Evolutionary conservation across 2,888 invertebrate genomes (phyloP), one percentile per base, ranked within the genome.

Genomic region (Pachydiplax longipennis): DNA sequence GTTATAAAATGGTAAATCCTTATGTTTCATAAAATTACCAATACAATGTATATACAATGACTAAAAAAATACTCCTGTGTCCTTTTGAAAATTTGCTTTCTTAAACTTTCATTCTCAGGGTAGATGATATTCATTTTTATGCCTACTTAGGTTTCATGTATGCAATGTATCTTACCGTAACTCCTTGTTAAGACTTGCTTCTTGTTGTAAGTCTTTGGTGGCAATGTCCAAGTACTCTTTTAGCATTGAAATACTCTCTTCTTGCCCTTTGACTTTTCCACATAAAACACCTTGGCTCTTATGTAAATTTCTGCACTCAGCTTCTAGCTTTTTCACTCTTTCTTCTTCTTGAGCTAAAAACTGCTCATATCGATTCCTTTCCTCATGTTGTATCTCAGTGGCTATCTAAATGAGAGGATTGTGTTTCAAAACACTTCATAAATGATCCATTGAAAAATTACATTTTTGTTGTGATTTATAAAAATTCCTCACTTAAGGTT

Each of bases 161-260:
- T 87, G 80, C 58, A 8, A 31, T 8, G 81, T 44, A 61, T 92
- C 93, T 93, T 92, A 96, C 96, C 95, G 95, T 35, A 96, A 93
- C 93, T 96, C 96, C 83, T 93, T 94, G 91, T 96, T 95, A 91
- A 95, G 94, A 0, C 95, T 94, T 65, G 95, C 94, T 80, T 95
- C 94, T 58, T 95, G 94, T 37, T 94, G 94, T 15, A 95, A 94
- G 91, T 96, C 96, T 31, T 94, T 93, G 91, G 95, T 95, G 0
- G 95, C 93, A 40, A 93, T 93, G n/a, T 93, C 93, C 0, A 95
- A 92, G 22, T 61, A 87, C 37, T 35, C n/a, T 35, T 37, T 87
- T 2, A 87, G 61, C n/a, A 37, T 87, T 22, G 87, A 87, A 10
- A 87, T 87, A 92, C 96, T 95, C 83, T 95, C 95, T 92, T 95